Conservation (phyloP, 2,113 vertebrate genomes). For the Todiramphus chloris region DNA sequence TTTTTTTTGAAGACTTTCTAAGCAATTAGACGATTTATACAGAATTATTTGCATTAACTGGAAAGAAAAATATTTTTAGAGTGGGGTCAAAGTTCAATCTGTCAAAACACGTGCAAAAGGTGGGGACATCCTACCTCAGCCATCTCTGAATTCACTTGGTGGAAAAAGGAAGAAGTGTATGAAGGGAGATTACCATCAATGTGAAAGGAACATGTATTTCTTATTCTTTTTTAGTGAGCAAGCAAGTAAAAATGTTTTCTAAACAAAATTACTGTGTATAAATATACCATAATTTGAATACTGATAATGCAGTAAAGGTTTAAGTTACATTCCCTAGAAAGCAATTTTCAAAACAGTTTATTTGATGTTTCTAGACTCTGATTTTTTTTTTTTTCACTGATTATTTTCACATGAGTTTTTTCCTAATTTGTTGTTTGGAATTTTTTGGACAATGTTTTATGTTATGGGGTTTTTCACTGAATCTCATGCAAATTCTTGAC, state of each 20-base stretch:
- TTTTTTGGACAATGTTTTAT: background rate
- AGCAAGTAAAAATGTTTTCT: background rate
- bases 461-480: background rate
- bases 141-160: background rate
- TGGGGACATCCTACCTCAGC: background rate
- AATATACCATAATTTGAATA: background rate
- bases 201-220: background rate
- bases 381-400: background rate
- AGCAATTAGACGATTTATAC: background rate
- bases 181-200: background rate
- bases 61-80: background rate
- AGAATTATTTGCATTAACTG: background rate
- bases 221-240: background rate
- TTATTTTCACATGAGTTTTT: background rate
- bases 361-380: background rate
- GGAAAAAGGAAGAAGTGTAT: background rate
- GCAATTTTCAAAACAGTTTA: background rate
- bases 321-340: background rate
- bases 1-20: background rate
- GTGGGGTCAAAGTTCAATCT: background rate
- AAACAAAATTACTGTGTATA: background rate
- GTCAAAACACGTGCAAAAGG: background rate
- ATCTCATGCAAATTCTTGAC: background rate
- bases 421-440: background rate
- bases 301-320: background rate